Evolutionary conservation across 1,140 invertebrate genomes (phyloP).

Genomic region (Acromyrmex echinatior): DNA sequence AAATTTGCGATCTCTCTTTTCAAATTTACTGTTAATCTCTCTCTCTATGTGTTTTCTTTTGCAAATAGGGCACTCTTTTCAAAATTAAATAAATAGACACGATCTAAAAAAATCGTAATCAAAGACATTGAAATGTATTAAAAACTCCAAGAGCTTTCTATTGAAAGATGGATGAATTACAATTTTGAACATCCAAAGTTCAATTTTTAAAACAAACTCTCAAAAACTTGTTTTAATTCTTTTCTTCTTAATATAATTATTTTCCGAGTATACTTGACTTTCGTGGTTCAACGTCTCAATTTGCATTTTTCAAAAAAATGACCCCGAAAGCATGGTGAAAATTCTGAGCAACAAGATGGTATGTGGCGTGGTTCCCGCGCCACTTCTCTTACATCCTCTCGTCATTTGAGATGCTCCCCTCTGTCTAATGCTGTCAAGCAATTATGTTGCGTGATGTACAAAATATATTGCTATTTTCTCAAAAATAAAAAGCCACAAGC

Average conservation of each 20-base stretch:
- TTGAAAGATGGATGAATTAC: too few species aligned
- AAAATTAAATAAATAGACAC: background rate
- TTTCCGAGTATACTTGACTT: background rate
- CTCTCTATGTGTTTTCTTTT: background rate
- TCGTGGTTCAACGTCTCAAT: background rate
- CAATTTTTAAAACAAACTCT: background rate
- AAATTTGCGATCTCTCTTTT: background rate
- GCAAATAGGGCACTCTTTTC: background rate
- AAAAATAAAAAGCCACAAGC: background rate
- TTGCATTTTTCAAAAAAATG: background rate
- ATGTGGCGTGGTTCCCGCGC: conserved; percentile 78
- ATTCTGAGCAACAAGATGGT: conserved; percentile 61
- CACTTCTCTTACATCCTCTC: conserved; percentile 82
- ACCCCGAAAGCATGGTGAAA: background rate
- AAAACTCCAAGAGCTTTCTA: background rate
- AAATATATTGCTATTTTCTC: conserved; percentile 54
- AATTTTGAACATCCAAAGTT: background rate
- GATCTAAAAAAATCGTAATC: background rate
- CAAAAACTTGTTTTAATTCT: background rate
- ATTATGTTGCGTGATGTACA: conserved; percentile 60
- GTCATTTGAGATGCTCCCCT: conserved; percentile 78
- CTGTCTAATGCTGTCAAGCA: conserved; percentile 71
- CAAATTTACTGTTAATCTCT: background rate
- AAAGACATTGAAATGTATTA: background rate
- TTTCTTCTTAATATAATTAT: background rate